A percentile compares a stretch with the other conserved stretches of the same genome.
phyloP scores from a whole-genome alignment of 2,888 invertebrate genomes.

The Tetragonula carbonaria region DNA sequence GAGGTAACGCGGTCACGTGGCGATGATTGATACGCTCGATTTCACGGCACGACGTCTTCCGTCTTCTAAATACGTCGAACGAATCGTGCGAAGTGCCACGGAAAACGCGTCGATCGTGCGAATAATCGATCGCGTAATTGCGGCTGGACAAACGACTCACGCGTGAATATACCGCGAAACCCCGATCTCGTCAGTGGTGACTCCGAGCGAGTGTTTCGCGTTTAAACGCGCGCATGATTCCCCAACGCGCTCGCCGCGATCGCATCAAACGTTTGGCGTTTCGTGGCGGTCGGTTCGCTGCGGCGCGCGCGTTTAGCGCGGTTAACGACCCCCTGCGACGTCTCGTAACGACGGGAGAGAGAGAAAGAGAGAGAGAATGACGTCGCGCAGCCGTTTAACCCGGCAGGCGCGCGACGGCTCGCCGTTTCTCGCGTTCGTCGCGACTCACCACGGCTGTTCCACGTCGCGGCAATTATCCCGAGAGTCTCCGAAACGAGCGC shows the following conservation, averaged over 20 bases:
- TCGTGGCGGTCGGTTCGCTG: neutral
- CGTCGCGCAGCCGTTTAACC: slow-evolving; percentile 2
- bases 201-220: neutral
- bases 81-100: slow-evolving; percentile 41
- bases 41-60: slow-evolving; percentile 13
- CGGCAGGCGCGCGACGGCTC: neutral
- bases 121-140: slow-evolving; percentile 52
- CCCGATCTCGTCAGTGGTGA: neutral
- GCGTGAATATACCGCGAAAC: slow-evolving; percentile 25
- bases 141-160: slow-evolving; percentile 45
- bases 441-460: neutral
- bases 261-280: slow-evolving; percentile 9
- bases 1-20: neutral
- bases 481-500: neutral
- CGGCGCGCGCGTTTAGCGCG: slow-evolving; percentile 13
- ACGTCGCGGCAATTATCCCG: too few relatives aligned
- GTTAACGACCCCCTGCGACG: slow-evolving; percentile 41
- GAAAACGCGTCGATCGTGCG: slow-evolving; percentile 35
- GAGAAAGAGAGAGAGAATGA: neutral
- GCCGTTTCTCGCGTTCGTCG: neutral
- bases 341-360: neutral
- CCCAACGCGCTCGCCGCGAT: neutral
- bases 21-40: slow-evolving; percentile 59
- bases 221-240: neutral
- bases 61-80: slow-evolving; percentile 48